Evolutionary conservation across 2,113 vertebrate genomes (phyloP), one percentile per base, ranked within the genome.

Genomic region (Sander lucioperca): DNA sequence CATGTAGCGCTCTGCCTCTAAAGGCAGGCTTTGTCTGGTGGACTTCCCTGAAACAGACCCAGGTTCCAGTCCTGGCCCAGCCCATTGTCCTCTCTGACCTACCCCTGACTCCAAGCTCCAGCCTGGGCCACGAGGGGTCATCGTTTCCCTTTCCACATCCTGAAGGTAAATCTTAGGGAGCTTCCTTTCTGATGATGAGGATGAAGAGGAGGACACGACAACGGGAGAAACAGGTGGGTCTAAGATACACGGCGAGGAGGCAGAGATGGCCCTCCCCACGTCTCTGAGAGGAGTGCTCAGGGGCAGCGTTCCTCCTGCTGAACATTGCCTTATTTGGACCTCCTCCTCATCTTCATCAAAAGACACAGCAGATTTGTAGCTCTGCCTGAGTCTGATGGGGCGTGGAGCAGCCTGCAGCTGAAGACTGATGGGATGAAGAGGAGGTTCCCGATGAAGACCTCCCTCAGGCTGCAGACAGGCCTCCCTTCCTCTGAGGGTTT

Each of bases 161-260:
- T 96, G 95, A 79, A 95, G 77, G 0, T 90, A 93, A 86, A 97
- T 96, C 73, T 79, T 36, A 0, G 85, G 87, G 9, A 76, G 15
- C 1, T 0, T 61, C 10, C 45, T 87, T 33, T 72, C 68, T 18
- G 74, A 68, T 6, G 77, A 54, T 3, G 71, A 73, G 2, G 74
- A 43, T 16, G 66, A 62, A 1, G 47, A 43, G 1, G 0, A 16
- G n/a, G n/a, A n/a, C n/a, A 27, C 1, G 1, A 30, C n/a, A 16
- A 70, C 18, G 12, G 74, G 69, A 27, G 68, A 51, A 2, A 15
- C 43, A 13, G 47, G 23, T 0, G 10, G n/a, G 11, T 82, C 68
- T 47, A 43, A n/a, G 77, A 86, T 68, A 84, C 87, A 86, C 0
- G 92, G 87, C 0, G 73, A 84, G 23, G 91, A 93, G 36, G 69